Evolutionary conservation across 1,140 invertebrate species (phyloP).

Genomic region (Tetramorium alpestre): DNA sequence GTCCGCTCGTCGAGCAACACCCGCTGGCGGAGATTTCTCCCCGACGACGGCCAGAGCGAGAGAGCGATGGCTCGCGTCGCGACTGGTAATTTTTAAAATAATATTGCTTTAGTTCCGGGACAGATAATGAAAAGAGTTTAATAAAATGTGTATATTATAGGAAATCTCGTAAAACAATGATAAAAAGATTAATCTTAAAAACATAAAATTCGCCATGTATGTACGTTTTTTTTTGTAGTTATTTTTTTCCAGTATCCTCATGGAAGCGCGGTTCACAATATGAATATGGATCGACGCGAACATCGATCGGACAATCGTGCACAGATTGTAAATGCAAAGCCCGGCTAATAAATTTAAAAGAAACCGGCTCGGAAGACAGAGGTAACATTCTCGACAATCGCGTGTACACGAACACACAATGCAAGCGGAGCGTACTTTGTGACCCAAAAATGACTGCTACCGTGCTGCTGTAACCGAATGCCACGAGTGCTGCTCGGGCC

Average conservation of each 20-base stretch:
- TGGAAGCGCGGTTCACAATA: background rate
- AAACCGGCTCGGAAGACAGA: background rate
- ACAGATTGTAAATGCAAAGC: background rate
- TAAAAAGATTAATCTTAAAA: background rate
- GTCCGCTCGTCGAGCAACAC: background rate
- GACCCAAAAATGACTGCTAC: conserved; percentile 40
- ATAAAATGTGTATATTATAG: background rate
- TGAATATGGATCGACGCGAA: background rate
- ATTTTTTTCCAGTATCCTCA: background rate
- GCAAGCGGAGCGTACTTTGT: background rate
- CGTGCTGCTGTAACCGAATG: background rate
- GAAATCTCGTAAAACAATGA: background rate
- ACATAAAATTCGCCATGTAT: background rate
- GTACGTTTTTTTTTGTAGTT: background rate
- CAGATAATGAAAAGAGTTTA: background rate
- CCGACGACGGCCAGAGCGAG: background rate
- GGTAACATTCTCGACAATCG: background rate
- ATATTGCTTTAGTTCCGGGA: background rate
- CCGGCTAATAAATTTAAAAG: background rate
- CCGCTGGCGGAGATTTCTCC: background rate
- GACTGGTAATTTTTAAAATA: conserved; percentile 21
- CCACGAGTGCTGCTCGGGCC: conserved; percentile 7
- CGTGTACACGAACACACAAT: background rate
- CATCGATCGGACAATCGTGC: background rate
- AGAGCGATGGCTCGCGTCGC: background rate